Evolutionary conservation across 2,113 vertebrate genomes (phyloP), one percentile per base, ranked within the genome.

Genomic region (Echinops telfairi): DNA sequence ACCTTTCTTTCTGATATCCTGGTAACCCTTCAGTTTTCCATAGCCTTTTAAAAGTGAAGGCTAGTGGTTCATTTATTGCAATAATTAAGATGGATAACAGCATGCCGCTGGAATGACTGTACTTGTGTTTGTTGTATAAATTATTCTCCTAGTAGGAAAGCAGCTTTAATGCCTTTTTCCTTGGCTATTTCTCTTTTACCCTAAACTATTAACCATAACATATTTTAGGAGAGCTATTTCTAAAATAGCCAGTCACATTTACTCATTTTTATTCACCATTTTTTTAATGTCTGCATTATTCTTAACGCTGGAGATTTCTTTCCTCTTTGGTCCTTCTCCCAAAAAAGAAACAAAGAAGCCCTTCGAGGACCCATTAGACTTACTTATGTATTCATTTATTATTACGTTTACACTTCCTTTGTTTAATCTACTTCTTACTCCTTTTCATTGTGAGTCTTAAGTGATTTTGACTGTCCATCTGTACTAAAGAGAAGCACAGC

Each of bases 41-140:
- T 93, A 94, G 80, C 94, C 88, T 76, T 96, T 96, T 89, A 94
- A 95, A 93, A 96, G 92, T 92, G 89, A 94, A 92, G 68, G 84
- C 95, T 70, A 94, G 95, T 38, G 85, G 92, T 92, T 96, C 90
- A 92, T 96, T 95, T 95, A 96, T 90, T 92, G 86, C 92, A 93
- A 95, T 93, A 97, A 96, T 97, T 97, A 96, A 95, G 95, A 97
- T 96, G 95, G 95, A 84, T 91, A 96, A 57, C 91, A 94, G 96
- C 89, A 85, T 93, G 92, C 95, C 95, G 94, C 89, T 95, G 75
- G 92, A 96, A 84, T 93, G 92, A 92, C 80, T 96, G 92, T 43
- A 92, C 93, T 96, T 94, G 94, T 96, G 86, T 93, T 96, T 95
- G 90, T 88, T 93, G 93, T 93, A 83, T 96, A 95, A 96, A 94